A percentile compares a stretch with the other conserved stretches of the same genome.
Evolutionary conservation across 1,140 invertebrate species (phyloP).

Genomic region (Zaprionus taronus): DNA sequence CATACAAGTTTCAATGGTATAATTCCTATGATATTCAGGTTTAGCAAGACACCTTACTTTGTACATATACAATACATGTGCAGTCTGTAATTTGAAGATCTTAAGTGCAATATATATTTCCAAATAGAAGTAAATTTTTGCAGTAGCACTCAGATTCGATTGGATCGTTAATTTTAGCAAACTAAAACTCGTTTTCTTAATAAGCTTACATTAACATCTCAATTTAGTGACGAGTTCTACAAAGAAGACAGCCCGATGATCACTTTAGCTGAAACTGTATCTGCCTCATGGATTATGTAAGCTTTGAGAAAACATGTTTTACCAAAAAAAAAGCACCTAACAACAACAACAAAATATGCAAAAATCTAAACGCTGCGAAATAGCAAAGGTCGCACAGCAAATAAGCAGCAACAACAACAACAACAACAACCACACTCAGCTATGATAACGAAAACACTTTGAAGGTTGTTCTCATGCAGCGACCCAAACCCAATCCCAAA

Average conservation of each 20-base stretch:
- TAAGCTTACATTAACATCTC: constrained; percentile 17
- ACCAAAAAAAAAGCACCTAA: constrained; percentile 25
- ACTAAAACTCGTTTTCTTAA: constrained; percentile 11
- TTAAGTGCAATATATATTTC: not conserved
- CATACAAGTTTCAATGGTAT: not conserved
- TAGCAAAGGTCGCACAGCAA: constrained; percentile 72
- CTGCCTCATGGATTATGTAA: constrained; percentile 60
- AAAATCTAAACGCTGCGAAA: constrained; percentile 69
- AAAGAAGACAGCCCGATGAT: constrained; percentile 13
- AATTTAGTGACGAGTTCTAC: constrained; percentile 43
- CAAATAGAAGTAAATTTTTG: not conserved
- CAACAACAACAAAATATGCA: constrained; percentile 55
- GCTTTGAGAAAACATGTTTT: constrained; percentile 62
- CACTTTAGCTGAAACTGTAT: constrained; percentile 33
- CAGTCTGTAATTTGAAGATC: not conserved
- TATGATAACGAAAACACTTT: constrained; percentile 49
- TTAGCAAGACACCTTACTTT: not conserved
- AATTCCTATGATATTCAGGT: not conserved
- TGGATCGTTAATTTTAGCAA: not conserved
- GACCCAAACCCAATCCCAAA: constrained; percentile 54
- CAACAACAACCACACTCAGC: constrained; percentile 12
- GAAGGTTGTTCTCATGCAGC: constrained; percentile 81
- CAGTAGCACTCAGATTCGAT: not conserved
- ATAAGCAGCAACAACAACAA: constrained; percentile 30
- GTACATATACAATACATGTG: not conserved